Conservation (phyloP, 92 coral and sea anemone genomes). For the Zoanthus sociatus region DNA sequence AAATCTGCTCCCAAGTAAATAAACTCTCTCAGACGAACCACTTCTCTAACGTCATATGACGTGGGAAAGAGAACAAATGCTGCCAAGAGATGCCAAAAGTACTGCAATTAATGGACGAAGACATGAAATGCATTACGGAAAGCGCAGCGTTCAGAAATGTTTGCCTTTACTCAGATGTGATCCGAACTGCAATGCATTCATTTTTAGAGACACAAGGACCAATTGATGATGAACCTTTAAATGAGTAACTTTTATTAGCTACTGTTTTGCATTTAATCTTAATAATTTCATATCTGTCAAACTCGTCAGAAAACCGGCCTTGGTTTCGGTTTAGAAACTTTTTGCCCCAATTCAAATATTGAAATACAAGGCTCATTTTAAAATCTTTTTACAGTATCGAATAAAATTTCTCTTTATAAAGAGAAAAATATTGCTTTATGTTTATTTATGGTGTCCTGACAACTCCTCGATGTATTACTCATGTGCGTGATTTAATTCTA, state of each 20-base stretch:
- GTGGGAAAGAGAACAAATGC: conserved; percentile 3
- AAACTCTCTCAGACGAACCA: no score
- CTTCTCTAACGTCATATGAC: no score
- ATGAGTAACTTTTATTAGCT: conserved; percentile 10
- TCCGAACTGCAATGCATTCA: conserved; percentile 23
- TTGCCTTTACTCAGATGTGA: background rate
- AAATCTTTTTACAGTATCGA: background rate
- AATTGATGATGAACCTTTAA: conserved; percentile 21
- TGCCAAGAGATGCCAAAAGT: background rate
- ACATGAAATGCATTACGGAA: background rate
- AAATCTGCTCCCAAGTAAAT: no score
- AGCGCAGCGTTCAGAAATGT: conserved; percentile 11
- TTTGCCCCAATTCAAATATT: background rate
- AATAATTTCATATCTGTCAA: background rate
- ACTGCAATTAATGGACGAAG: background rate
- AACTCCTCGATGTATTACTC: background rate
- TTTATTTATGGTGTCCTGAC: background rate
- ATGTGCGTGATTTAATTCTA: background rate
- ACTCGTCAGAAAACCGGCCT: background rate
- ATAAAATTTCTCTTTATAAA: background rate
- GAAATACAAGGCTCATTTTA: background rate
- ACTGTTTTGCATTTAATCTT: background rate
- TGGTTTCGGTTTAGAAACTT: background rate
- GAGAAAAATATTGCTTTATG: background rate
- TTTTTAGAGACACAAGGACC: conserved; percentile 20